These are phyloP conservation scores for Strongylocentrotus purpuratus DNA, from an alignment of 35 echinoderm and acorn worm genomes.

Conservation along the genomic window DNA sequence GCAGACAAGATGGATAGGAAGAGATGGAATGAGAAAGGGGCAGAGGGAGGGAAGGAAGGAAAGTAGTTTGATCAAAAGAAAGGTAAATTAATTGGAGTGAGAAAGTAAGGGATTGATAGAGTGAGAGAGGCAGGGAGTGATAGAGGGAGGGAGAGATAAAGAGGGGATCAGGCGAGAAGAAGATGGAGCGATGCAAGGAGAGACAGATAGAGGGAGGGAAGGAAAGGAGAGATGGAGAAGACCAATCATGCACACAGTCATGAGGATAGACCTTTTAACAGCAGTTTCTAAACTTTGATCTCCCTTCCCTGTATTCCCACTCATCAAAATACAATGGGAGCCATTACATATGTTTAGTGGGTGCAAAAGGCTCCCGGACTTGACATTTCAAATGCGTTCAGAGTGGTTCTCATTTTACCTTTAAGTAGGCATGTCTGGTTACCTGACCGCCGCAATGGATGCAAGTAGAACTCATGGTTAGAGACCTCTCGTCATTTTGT, in stretches of 20 bases:
- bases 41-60: too few relatives aligned
- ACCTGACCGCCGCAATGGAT: conserved; percentile 6
- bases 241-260: background rate
- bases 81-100: too few relatives aligned
- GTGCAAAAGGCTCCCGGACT: background rate
- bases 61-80: too few relatives aligned
- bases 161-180: too few relatives aligned
- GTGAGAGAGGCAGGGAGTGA: too few relatives aligned
- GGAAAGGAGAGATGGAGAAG: background rate
- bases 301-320: background rate
- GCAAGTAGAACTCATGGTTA: background rate
- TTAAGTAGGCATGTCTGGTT: conserved; percentile 16
- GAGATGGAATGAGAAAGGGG: too few relatives aligned
- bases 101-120: too few relatives aligned
- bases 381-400: conserved; percentile 2
- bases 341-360: background rate
- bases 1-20: background rate
- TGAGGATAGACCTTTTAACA: background rate
- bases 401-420: conserved; percentile 17
- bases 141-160: too few relatives aligned
- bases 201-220: background rate
- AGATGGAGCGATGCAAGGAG: background rate
- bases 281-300: background rate
- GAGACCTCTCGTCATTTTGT: background rate
- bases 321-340: background rate